A percentile compares a stretch with the other conserved stretches of the same genome.
Conservation (phyloP, 35 echinoderm and acorn worm genomes). For the Nesometra sesokonis region DNA sequence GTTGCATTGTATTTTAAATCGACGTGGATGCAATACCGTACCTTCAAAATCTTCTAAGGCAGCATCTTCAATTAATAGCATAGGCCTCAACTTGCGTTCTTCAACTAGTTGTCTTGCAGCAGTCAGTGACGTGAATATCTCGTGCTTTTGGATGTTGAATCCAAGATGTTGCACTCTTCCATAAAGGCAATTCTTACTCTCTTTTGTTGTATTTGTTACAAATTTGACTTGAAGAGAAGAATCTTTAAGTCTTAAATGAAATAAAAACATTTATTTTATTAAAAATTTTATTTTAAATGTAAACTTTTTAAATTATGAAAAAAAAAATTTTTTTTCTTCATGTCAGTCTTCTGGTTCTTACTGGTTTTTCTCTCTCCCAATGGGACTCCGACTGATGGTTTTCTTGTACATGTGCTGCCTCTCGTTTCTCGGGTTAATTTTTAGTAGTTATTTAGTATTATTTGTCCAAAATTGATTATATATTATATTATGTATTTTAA, state of each 20-base stretch:
- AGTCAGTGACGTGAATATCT: constrained; percentile 93
- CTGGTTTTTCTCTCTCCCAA: background rate
- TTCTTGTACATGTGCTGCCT: no score
- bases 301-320: no score
- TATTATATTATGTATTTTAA: no score
- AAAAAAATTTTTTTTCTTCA: no score
- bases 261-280: background rate
- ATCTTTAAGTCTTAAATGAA: constrained; percentile 38
- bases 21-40: background rate
- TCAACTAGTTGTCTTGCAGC: constrained; percentile 63
- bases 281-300: background rate
- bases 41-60: constrained; percentile 83
- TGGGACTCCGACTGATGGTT: no score
- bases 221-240: constrained; percentile 57
- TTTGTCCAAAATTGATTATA: no score
- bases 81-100: constrained; percentile 40
- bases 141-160: constrained; percentile 52
- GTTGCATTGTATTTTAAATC: no score
- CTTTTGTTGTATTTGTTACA: constrained; percentile 99
- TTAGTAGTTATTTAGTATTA: no score
- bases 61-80: constrained; percentile 64
- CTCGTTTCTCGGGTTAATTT: no score
- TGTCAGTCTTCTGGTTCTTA: background rate
- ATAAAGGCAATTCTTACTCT: constrained; percentile 61
- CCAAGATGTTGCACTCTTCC: constrained; percentile 52